Base-by-base conservation (phyloP, 1,140 invertebrate genomes). In the Papilio polytes region DNA sequence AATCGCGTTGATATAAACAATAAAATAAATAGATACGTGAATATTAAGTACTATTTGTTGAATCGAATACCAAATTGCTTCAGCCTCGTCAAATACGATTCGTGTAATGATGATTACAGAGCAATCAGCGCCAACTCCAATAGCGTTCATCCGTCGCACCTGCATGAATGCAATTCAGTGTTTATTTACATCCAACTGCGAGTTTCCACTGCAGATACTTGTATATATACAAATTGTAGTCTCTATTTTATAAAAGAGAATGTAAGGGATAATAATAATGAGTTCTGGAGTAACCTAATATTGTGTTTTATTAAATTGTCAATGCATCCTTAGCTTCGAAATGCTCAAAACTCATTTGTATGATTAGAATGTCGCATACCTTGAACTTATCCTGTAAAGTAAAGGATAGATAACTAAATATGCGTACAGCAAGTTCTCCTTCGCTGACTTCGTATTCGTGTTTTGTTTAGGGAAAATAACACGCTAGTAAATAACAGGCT, bases 121-220 rank as follows among this genome's bases (percentile, higher is more conserved):
- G 63, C 63, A 66, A 66, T 66, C 63, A 70, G 12, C 12, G 63
- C 26, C 63, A 31, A 70, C 63, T 15, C 22, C 63, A 70, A 70
- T 70, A 70, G 63, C 63, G 13, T 26, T 31, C 63, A 70, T 70
- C 26, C 26, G 63, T 70, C 63, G 63, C 63, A 70, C 26, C 63
- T 70, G 15, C 63, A 70, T 63, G 3, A 26, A 70, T 70, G 63
- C 63, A 70, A 31, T 70, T 31, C 22, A 26, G 8, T 63, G 22
- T 63, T 63, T 63, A 20, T 63, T 22, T 63, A 48, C 46, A 12
- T 1, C 13, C 46, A 13, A 48, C 13, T 48, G 46, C 4, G 46
- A 13, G 46, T 48, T 48, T 48, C 46, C 10, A 48, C 46, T 48
- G 10, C 46, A 48, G 13, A 15, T 12, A 15, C 46, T 13, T 15